Base-by-base conservation (phyloP, 2,113 vertebrate genomes). In the Myotis brandtii region DNA sequence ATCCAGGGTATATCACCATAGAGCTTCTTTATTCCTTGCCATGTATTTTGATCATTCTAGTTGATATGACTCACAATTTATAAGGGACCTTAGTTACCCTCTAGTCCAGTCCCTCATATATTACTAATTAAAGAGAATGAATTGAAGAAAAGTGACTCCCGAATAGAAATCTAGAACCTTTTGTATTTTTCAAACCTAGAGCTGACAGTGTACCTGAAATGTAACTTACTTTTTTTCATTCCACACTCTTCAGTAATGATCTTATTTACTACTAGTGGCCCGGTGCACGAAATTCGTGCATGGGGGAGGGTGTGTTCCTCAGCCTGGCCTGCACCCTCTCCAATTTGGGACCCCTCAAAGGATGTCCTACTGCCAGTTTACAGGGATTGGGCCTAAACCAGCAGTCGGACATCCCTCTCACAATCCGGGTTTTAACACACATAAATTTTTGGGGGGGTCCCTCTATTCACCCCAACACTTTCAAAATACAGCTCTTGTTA, bases 141-240 rank as follows among this genome's bases (percentile, higher is more conserved):
- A 79, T 32, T 70, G 79, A 93, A 95, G 69, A 72, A 67, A 83
- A 92, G 48, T 40, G 40, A 83, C 64, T 95, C 37, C 12, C 48
- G 80, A 91, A 89, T 91, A 89, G 30, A 66, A 64, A n/a, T 43
- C 25, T 14, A 48, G 23, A 84, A 85, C 11, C 66, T 70, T 85
- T 91, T 85, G 56, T 91, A 48, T 72, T 84, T 84, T 90, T 94
- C 17, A 69, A 87, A 77, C 4, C n/a, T 82, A 73, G 79, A 95
- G 5, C 6, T 77, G 52, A 85, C 21, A 30, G 59, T 67, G 9
- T 77, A 37, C 32, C 79, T 92, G 72, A 87, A 93, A 62, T 48
- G 48, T 37, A 23, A 18, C 32, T 32, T 13, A 50, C 43, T 59
- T 81, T 21, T 75, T 82, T 46, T 30, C 5, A 80, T 95, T 67